Evolutionary conservation across 2,888 invertebrate species (phyloP), one percentile per base, ranked within the genome.

Genomic region (Erebia aethiops): DNA sequence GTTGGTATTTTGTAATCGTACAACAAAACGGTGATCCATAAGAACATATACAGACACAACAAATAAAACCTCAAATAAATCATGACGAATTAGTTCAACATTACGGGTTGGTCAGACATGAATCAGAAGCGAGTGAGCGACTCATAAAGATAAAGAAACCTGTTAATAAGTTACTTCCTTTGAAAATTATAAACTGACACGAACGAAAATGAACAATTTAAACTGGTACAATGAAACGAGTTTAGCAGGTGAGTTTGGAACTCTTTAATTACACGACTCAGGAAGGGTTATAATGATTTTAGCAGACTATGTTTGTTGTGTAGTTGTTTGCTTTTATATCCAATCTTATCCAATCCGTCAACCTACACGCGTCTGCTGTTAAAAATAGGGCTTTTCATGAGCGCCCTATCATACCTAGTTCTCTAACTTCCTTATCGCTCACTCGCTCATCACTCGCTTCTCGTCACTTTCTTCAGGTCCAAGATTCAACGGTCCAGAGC

Each of bases 81-180:
- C 43, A 71, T 72, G 69, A 75, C 70, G 71, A 71, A 70, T 74
- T 58, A 54, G 62, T 72, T 73, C 60, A 67, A 71, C 62, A 57
- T 70, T 56, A 72, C 57, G 62, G 69, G 69, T 73, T 21, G 57
- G 78, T 78, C 80, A 77, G 81, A 80, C 78, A 69, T 86, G 86
- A 86, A 84, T 87, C 87, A 85, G 82, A 80, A 77, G 75, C 81
- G 77, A 80, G 78, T 84, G 79, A 77, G 74, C 81, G 77, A 80
- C 78, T 84, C 82, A 71, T 49, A 4, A 41, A 58, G 82, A 85
- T 83, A 86, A 83, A 82, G 77, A 81, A 83, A 85, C 83, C 82
- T 86, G 88, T 87, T 89, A 90, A 88, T 89, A 84, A 87, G 84
- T 75, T 74, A 84, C 85, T 88, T 90, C 89, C 88, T 86, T 78